These are phyloP conservation scores for Pseudococcus jackbeardsleyi DNA, from an alignment of 2,888 invertebrate species.

Conservation along the genomic window DNA sequence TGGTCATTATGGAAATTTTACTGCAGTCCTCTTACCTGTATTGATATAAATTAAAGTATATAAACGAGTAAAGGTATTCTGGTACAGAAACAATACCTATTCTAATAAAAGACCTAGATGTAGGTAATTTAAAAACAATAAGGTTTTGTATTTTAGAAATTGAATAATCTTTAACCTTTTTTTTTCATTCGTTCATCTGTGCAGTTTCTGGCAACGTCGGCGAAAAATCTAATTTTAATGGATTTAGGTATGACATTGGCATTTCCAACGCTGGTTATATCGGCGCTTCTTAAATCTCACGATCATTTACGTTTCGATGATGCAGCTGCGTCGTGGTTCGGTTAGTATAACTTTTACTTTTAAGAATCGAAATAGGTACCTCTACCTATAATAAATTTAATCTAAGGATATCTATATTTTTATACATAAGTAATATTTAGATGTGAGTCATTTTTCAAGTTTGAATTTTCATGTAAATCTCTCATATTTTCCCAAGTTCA, in stretches of 20 bases:
- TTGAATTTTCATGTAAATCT: too few relatives aligned
- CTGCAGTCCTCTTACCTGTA: background rate
- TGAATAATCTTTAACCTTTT: background rate
- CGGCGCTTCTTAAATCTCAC: constrained; percentile 72
- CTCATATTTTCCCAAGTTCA: too few relatives aligned
- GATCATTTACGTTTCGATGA: constrained; percentile 73
- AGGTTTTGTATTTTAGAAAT: background rate
- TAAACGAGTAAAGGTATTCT: background rate
- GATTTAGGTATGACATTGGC: constrained; percentile 75
- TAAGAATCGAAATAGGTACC: too few relatives aligned
- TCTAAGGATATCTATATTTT: too few relatives aligned
- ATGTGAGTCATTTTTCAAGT: too few relatives aligned
- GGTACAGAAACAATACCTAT: background rate
- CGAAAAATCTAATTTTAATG: constrained; percentile 73
- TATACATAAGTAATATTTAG: too few relatives aligned
- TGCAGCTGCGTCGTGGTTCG: constrained; percentile 75
- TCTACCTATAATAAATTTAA: too few relatives aligned
- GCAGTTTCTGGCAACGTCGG: constrained; percentile 74
- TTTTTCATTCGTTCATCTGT: background rate
- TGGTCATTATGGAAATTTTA: background rate
- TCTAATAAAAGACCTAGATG: background rate
- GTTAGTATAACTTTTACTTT: constrained; percentile 69
- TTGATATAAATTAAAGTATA: background rate
- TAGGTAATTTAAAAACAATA: background rate
- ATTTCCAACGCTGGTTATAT: constrained; percentile 75